phyloP scores from a whole-genome alignment of 2,888 invertebrate species.

The Rhamnusium bicolor region DNA sequence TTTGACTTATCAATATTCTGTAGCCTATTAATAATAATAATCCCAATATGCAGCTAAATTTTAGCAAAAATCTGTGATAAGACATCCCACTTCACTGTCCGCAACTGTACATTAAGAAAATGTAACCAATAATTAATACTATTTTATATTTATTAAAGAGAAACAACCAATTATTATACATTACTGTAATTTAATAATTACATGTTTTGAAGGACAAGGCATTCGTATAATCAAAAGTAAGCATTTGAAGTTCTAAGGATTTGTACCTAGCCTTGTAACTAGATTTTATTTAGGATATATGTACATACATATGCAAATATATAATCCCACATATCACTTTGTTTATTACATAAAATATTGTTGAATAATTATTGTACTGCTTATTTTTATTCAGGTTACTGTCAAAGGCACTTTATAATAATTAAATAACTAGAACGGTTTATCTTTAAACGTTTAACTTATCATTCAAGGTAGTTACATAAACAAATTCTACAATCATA shows the following conservation, averaged over 20 bases:
- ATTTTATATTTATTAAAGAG: neutral
- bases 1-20: no score
- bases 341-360: neutral
- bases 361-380: conserved; percentile 6
- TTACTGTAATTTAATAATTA: neutral
- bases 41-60: no score
- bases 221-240: no score
- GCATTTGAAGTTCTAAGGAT: neutral
- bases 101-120: no score
- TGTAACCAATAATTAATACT: neutral
- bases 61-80: no score
- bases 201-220: no score
- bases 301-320: neutral
- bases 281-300: neutral
- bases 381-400: neutral
- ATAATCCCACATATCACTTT: no score
- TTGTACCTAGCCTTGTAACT: neutral
- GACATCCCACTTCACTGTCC: no score
- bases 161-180: neutral
- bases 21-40: no score
- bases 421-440: neutral
- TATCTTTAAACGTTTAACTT: neutral
- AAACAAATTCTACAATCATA: neutral
- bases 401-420: neutral
- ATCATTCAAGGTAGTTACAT: neutral